phyloP scores from a whole-genome alignment of 2,888 invertebrate genomes.

The Arrhopalites spinosus region DNA sequence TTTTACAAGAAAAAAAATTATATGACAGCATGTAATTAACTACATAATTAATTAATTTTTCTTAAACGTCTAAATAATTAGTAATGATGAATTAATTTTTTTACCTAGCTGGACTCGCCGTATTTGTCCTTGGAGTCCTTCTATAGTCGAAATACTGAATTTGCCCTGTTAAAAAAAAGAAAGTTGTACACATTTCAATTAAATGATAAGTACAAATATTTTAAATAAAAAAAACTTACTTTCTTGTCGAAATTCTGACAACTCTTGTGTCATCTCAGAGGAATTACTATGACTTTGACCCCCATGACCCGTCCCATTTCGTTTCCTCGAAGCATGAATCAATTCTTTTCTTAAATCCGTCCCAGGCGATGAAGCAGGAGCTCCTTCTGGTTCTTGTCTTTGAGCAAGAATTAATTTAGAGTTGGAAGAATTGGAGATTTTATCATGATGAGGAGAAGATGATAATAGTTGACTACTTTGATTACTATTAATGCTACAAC shows the following conservation, averaged over 20 bases:
- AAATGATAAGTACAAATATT: no score
- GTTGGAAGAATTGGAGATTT: no score
- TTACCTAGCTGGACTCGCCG: conserved; percentile 48
- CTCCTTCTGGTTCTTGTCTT: conserved; percentile 58
- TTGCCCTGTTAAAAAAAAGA: no score
- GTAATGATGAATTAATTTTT: not conserved
- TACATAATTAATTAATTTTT: no score
- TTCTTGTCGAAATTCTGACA: conserved; percentile 55
- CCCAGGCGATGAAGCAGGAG: conserved; percentile 47
- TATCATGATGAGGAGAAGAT: not conserved
- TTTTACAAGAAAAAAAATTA: no score
- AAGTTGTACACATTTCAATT: no score
- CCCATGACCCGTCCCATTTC: conserved; percentile 44
- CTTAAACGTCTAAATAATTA: no score
- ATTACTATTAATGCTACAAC: not conserved
- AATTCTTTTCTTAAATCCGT: conserved; percentile 53
- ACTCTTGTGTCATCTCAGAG: conserved; percentile 48
- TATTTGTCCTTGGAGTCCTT: conserved; percentile 40
- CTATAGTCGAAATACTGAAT: conserved; percentile 56
- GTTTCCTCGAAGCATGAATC: conserved; percentile 52
- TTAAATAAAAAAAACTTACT: no score
- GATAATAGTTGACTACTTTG: not conserved
- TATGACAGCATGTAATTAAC: no score
- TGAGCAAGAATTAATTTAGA: no score
- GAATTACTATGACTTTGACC: conserved; percentile 19